phyloP scores from a whole-genome alignment of 2,797 vertebrate species.

The Falco biarmicus region DNA sequence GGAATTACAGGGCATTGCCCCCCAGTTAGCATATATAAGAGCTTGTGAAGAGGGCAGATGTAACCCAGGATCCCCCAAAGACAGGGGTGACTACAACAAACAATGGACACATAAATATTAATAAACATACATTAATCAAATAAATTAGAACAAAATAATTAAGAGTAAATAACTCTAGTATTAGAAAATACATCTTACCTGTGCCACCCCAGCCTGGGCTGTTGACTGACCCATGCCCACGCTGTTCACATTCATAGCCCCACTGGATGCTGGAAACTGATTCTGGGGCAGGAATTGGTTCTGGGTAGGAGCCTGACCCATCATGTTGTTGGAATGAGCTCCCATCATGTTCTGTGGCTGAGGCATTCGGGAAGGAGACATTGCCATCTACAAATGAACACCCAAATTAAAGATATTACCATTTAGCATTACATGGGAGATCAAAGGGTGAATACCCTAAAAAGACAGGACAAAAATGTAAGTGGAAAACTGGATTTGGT shows the following conservation, averaged over 20 bases:
- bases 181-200: slow-evolving; percentile 79
- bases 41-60: background rate
- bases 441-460: background rate
- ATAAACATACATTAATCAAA: background rate
- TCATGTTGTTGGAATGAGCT: slow-evolving; percentile 87
- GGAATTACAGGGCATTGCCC: background rate
- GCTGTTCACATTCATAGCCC: slow-evolving; percentile 86
- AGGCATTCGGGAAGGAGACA: slow-evolving; percentile 96
- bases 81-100: background rate
- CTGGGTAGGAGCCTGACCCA: slow-evolving; percentile 89
- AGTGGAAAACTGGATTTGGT: background rate
- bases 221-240: slow-evolving; percentile 87
- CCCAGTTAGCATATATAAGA: background rate
- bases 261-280: slow-evolving; percentile 86
- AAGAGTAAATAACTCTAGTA: background rate
- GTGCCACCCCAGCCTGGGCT: slow-evolving; percentile 87
- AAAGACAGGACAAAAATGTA: background rate
- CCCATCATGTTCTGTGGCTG: slow-evolving; percentile 91
- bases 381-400: slow-evolving; percentile 85
- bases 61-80: background rate
- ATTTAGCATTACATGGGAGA: background rate
- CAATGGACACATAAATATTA: background rate
- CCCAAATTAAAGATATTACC: background rate
- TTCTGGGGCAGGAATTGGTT: slow-evolving; percentile 90
- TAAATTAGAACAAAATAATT: background rate